Evolutionary conservation across 2,113 vertebrate genomes (phyloP).

Genomic region (Sapajus apella): DNA sequence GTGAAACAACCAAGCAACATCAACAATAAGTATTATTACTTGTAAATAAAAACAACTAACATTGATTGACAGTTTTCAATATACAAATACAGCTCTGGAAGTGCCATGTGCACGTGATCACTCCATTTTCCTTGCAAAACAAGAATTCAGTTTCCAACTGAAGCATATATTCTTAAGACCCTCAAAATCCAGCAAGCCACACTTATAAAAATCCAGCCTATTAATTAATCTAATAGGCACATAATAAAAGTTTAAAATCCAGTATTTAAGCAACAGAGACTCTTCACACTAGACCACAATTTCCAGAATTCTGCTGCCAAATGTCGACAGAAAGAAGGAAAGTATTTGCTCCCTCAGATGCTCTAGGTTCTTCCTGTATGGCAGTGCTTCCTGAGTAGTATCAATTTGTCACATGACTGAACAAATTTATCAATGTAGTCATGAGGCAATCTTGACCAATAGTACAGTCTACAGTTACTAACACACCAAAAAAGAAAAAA

Average conservation of each 20-base stretch:
- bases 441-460: neutral
- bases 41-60: conserved; percentile 8
- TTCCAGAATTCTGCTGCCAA: neutral
- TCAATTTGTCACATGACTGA: neutral
- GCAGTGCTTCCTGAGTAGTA: neutral
- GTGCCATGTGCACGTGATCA: neutral
- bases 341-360: neutral
- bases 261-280: neutral
- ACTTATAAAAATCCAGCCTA: neutral
- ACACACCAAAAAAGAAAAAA: neutral
- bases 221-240: neutral
- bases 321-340: neutral
- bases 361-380: neutral
- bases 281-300: neutral
- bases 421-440: neutral
- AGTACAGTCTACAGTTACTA: neutral
- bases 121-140: neutral
- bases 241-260: neutral
- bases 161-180: neutral
- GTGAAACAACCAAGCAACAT: neutral
- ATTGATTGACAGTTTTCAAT: neutral
- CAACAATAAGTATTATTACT: neutral
- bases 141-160: neutral
- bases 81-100: neutral
- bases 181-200: neutral